Evolutionary conservation across 2,797 vertebrate species (phyloP).

Genomic region (Scomberomorus guttatus): DNA sequence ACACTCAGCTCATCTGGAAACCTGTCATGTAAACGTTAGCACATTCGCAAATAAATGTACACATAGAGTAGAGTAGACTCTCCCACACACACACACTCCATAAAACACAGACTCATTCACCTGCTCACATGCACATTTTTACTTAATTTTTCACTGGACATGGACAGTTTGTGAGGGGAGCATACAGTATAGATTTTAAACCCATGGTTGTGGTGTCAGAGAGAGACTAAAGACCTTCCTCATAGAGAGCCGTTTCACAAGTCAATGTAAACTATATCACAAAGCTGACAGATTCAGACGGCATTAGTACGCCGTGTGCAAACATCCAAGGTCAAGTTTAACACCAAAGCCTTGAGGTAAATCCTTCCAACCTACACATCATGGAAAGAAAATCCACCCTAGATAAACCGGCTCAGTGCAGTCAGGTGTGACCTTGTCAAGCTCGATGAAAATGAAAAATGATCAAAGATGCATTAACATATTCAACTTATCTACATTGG

Average conservation of each 20-base stretch:
- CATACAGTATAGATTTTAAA: conserved; percentile 23
- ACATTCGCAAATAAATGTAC: conserved; percentile 37
- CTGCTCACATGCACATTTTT: conserved; percentile 4
- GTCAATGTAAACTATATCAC: conserved; percentile 76
- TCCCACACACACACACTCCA: conserved; percentile 2
- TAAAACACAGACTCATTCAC: neutral
- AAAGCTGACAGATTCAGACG: conserved; percentile 79
- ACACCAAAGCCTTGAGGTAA: conserved; percentile 45
- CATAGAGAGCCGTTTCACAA: conserved; percentile 63
- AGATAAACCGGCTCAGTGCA: conserved; percentile 23
- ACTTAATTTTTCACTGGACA: conserved; percentile 4
- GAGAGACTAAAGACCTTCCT: conserved; percentile 45
- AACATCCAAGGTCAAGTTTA: conserved; percentile 71
- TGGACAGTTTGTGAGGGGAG: neutral
- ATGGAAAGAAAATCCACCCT: conserved; percentile 39
- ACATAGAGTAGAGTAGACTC: neutral
- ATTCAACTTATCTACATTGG: neutral
- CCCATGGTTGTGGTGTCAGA: conserved; percentile 19
- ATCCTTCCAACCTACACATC: conserved; percentile 45
- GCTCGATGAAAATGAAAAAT: conserved; percentile 18
- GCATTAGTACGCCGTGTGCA: conserved; percentile 43
- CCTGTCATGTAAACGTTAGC: conserved; percentile 55
- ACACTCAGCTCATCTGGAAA: conserved; percentile 65
- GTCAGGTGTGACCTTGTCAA: conserved; percentile 33
- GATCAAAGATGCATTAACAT: neutral